Base-by-base conservation (phyloP, 2,113 vertebrate genomes). In the Heterochromis multidens region DNA sequence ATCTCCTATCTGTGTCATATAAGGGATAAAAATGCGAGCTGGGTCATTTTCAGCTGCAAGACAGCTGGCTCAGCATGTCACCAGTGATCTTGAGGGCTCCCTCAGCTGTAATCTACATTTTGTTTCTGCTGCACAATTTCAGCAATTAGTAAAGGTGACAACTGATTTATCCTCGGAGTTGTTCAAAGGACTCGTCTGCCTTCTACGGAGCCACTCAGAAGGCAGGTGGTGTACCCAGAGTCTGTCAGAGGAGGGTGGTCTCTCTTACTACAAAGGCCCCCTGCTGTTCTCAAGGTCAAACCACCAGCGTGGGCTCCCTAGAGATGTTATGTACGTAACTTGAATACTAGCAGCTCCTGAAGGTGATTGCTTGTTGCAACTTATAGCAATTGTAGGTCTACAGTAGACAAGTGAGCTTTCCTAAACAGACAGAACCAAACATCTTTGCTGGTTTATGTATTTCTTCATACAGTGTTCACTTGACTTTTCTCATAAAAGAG, bases 251-350 rank as follows among this genome's bases (percentile, higher is more conserved):
- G 61, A 67, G 54, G 76, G 40, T 35, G 58, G 76, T 83, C 56
- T 63, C n/a, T 81, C 77, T 81, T 37, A 49, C 49, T 52, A 63
- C 23, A 65, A 70, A 90, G 21, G 35, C 63, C 23, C 57, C 52
- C 37, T 57, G 80, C 65, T 54, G 74, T 62, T 29, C 3, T 81
- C 65, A 87, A 89, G 82, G 90, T 91, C 84, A 87, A 21, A 72
- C 60, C 65, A 35, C 60, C 59, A 54, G 35, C 11, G 54, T 56
- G 46, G 25, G 35, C 6, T 37, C 29, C 33, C 59, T 10, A 58
- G 57, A 84, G 84, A 65, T 37, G 23, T 37, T 43, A 13, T n/a
- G 4, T n/a, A 27, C 3, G 3, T 59, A 58, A 25, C 37, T 7
- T 65, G 57, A 43, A 65, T 27, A 33, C 35, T 56, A 46, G n/a